A percentile compares a stretch with the other conserved stretches of the same genome.
These are phyloP conservation scores for Microcebus tavaratra DNA, from an alignment of 2,113 vertebrate genomes.

Conservation along the genomic window DNA sequence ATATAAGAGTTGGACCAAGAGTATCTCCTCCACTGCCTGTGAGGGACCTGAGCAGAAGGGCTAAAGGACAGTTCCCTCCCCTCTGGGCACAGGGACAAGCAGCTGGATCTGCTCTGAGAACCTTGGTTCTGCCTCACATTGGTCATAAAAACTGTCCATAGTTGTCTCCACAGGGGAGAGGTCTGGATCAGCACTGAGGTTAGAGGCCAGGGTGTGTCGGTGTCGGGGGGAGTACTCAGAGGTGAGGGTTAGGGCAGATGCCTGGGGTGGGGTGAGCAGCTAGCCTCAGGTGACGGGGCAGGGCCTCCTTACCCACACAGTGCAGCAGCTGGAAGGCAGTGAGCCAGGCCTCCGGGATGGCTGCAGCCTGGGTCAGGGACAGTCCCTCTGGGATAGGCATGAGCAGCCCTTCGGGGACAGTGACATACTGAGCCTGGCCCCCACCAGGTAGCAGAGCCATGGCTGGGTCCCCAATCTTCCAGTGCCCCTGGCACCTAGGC, in stretches of 20 bases:
- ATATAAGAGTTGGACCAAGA: not conserved
- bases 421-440: constrained; percentile 90
- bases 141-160: not conserved
- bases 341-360: constrained; percentile 92
- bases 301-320: constrained; percentile 84
- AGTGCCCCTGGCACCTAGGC: constrained; percentile 78
- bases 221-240: not conserved
- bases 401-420: constrained; percentile 86
- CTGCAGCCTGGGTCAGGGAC: constrained; percentile 87
- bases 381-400: constrained; percentile 86
- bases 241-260: not conserved
- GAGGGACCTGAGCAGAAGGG: not conserved
- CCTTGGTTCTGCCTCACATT: not conserved
- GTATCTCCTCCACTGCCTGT: not conserved
- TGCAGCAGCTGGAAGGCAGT: constrained; percentile 91
- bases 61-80: not conserved
- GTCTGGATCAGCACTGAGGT: not conserved
- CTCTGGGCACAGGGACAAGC: not conserved
- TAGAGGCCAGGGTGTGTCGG: not conserved
- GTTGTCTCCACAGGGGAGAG: not conserved
- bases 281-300: not conserved
- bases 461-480: constrained; percentile 84
- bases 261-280: not conserved
- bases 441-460: constrained; percentile 91
- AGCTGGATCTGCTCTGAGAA: not conserved